Evolutionary conservation across 1,140 invertebrate species (phyloP), one percentile per base, ranked within the genome.

Genomic region (Musca vetustissima): DNA sequence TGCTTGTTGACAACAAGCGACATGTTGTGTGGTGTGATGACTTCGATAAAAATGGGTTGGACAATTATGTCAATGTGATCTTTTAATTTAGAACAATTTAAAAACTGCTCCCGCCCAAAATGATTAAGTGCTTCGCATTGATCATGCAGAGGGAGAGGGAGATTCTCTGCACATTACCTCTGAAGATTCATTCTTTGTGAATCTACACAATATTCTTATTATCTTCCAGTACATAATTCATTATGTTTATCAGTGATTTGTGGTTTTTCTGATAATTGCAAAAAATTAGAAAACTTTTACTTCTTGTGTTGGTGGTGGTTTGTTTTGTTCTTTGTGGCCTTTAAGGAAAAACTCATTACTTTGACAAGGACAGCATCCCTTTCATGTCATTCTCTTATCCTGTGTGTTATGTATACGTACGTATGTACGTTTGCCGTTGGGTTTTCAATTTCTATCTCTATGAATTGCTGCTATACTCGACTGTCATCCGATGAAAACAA

Each of bases 71-170:
- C 57, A 43, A 36, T 61, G 57, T 61, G 57, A 61, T 61, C 36
- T 61, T 61, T 61, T 61, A 61, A 61, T 61, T 61, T 61, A 43
- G n/a, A 61, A 43, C 57, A 61, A 61, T 61, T 61, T 36, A 61
- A 61, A 61, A 61, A 61, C 21, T 61, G 57, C 28, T 61, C 57
- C 36, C 21, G 36, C 36, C 19, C 28, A 28, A 32, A 61, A 21
- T 61, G 57, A 61, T 61, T 61, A 19, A 61, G 22, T 61, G 13
- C 6, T 17, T 17, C 17, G 36, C 28, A 61, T 43, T 19, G 32
- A 61, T 61, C 57, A 61, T 36, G 28, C 36, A 13, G 11, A 7
- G 11, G 13, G 36, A 43, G 36, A 43, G 11, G 36, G n/a, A 52
- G 21, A 43, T 13, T 8, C 32, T 59, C 14, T 32, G 32, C 55